Evolutionary conservation across 2,888 invertebrate genomes (phyloP).

Genomic region (Noctua janthina): DNA sequence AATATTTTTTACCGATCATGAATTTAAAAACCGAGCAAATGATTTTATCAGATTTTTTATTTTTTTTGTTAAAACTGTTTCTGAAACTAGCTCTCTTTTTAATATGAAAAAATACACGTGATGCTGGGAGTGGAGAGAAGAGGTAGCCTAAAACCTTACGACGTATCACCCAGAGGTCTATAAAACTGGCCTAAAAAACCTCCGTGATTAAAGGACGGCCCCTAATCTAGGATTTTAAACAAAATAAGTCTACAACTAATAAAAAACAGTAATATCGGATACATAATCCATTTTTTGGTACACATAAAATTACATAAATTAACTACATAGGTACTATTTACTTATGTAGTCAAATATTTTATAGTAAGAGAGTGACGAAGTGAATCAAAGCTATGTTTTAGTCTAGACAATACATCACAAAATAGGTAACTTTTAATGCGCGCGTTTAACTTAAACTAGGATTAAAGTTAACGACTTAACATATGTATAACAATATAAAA

Average conservation of each 20-base stretch:
- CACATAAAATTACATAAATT: not conserved
- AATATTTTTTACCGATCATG: too few relatives aligned
- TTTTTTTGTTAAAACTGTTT: too few relatives aligned
- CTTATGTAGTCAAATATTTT: not conserved
- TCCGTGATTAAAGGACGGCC: too few relatives aligned
- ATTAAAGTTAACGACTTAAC: conserved; percentile 7
- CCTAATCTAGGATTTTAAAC: not conserved
- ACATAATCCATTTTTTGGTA: not conserved
- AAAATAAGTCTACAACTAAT: not conserved
- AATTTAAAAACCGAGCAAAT: too few relatives aligned
- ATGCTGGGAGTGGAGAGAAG: too few relatives aligned
- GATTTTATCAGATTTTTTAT: too few relatives aligned
- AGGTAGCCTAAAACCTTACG: too few relatives aligned
- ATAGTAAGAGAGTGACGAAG: not conserved
- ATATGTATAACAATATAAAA: conserved; percentile 20
- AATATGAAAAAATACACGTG: too few relatives aligned
- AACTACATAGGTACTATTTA: not conserved
- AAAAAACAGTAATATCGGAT: not conserved
- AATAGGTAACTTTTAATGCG: conserved; percentile 68
- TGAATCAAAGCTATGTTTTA: conserved; percentile 13
- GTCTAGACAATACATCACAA: conserved; percentile 40
- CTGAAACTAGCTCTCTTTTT: too few relatives aligned
- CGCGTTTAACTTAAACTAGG: conserved; percentile 52
- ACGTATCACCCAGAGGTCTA: too few relatives aligned
- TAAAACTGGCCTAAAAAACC: too few relatives aligned